Conservation (phyloP, 2,888 invertebrate genomes). For the Leptinotarsa haldemani region DNA sequence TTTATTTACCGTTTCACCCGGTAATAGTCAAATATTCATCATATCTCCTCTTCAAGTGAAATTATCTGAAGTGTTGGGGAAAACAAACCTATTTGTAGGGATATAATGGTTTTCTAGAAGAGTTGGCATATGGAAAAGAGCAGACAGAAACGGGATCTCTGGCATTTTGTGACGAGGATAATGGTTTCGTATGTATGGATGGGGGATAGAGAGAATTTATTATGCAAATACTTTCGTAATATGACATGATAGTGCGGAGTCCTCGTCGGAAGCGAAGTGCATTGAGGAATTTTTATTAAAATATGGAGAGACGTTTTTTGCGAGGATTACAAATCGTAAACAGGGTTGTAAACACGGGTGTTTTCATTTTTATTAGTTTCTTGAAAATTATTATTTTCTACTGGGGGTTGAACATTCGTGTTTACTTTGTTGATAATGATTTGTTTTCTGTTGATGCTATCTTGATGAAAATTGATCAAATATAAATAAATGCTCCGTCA, state of each 20-base stretch:
- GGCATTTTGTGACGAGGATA: constrained; percentile 9
- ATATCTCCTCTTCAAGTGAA: background rate
- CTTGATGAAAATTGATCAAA: too few species aligned
- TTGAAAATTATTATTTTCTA: too few species aligned
- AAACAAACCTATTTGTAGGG: constrained; percentile 9
- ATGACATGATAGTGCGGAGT: constrained; percentile 3
- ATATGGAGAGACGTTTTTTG: constrained; percentile 15
- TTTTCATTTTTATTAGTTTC: background rate
- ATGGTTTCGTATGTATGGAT: constrained; percentile 14
- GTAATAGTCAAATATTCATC: background rate
- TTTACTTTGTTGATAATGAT: too few species aligned
- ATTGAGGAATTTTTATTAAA: constrained; percentile 22
- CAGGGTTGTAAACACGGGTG: background rate
- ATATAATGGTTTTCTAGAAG: constrained; percentile 1
- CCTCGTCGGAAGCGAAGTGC: constrained; percentile 16
- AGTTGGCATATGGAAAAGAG: constrained; percentile 8
- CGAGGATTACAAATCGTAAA: constrained; percentile 20
- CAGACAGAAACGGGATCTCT: background rate
- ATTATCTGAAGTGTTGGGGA: constrained; percentile 3
- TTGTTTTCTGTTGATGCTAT: too few species aligned
- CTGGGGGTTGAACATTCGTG: too few species aligned
- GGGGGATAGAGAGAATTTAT: constrained; percentile 14
- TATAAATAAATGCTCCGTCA: too few species aligned
- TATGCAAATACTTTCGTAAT: constrained; percentile 18
- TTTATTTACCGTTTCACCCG: background rate